Conservation (phyloP, 1,140 invertebrate genomes). For the Brachionus paranguensis region DNA sequence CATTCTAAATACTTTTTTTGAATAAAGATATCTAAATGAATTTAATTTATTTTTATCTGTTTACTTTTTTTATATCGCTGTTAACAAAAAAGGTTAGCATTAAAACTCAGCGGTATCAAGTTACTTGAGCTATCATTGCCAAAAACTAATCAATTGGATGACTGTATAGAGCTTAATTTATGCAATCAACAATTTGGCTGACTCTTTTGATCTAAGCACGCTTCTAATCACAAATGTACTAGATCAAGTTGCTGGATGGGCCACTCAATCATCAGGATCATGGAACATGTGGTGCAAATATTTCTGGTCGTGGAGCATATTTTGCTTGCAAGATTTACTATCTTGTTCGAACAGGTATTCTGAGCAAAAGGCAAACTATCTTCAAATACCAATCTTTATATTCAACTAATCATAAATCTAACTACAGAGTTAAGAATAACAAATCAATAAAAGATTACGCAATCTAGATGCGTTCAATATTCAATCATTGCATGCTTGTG, state of each 20-base stretch:
- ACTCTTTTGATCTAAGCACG: not conserved
- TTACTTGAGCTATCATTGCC: not conserved
- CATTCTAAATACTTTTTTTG: not conserved
- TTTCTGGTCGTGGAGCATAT: no score
- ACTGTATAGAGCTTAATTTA: not conserved
- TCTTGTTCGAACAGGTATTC: not conserved
- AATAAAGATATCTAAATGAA: not conserved
- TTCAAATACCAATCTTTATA: not conserved
- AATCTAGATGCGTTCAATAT: not conserved
- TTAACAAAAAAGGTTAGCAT: conserved; percentile 17
- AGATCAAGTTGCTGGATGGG: no score
- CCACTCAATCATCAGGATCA: no score
- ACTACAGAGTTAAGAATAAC: not conserved
- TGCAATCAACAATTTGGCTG: not conserved
- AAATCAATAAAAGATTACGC: not conserved
- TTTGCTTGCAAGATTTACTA: not conserved
- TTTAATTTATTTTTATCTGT: conserved; percentile 14
- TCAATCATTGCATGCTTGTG: not conserved
- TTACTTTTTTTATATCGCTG: not conserved
- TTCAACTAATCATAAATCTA: not conserved
- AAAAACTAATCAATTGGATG: not conserved
- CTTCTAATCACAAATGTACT: not conserved
- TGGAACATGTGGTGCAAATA: no score
- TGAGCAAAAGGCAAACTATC: not conserved
- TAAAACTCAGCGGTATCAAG: not conserved